Evolutionary conservation across 2,113 vertebrate species (phyloP), one percentile per base, ranked within the genome.

Genomic region (Festucalex cinctus): DNA sequence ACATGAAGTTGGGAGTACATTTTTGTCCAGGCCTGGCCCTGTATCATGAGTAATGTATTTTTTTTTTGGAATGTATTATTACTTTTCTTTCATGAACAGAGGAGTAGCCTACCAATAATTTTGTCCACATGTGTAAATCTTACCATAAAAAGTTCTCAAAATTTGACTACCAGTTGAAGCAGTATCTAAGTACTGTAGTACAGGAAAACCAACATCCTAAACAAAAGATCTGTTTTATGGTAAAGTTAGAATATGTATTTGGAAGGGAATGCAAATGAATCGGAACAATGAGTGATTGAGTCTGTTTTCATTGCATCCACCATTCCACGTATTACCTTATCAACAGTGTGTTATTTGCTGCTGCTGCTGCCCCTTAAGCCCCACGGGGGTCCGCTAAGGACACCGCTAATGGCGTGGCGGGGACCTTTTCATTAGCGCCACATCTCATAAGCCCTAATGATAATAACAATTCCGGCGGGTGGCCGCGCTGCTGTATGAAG

Each of bases 381-480:
- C 80, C 59, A 65, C 0, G 37, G 68, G 70, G 68, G 43, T 77
- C 69, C 68, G 46, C 64, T 72, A 60, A 84, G 79, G 70, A 67
- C 14, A 28, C 70, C 36, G 63, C 74, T 73, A 71, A 80, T 79
- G 70, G 74, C 64, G 68, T 72, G 66, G 8, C 26, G 9, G 81
- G 68, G 78, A 82, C 76, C 63, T 70, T 84, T 83, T 60, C 67
- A 84, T 84, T 83, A 80, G 73, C 39, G 5, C 69, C 59, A 46
- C 12, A 43, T 83, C 71, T 84, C 79, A 78, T 83, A 76, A 73
- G 69, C 69, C 20, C 48, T n/a, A 59, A 73, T 69, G 73, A 81
- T 77, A 76, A 65, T 37, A 61, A 79, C 78, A 74, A 65, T 37
- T 59, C 3, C 19, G 35, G 58, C 13, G 58, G 58, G 58, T 60